Evolutionary conservation across 64 coral and sea anemone genomes (phyloP), one percentile per base, ranked within the genome.

Genomic region (Hydrozoanthus tunicans): DNA sequence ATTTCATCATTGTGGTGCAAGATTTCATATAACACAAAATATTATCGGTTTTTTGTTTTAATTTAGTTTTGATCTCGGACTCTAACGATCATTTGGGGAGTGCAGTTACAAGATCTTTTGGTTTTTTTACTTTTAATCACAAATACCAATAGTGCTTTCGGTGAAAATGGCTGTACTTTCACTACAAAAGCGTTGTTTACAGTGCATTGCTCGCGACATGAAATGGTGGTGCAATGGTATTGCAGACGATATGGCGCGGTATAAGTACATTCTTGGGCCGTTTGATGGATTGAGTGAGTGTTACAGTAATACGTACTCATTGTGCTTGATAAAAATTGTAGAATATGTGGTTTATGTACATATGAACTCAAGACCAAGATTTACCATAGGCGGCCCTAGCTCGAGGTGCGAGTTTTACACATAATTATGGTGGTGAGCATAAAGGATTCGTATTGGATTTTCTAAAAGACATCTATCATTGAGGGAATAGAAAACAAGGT

Each of bases 271-370:
- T 15, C 73, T 96, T 11, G 94, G 94, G 79, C 94, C 94, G 6
- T 96, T 96, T 77, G 94, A 96, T 65, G 64, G 72, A 20, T 83
- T 96, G 15, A 88, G 94, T 96, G 63, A 95, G 83, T 90, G 27
- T 64, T 17, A 25, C 25, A 51, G 12, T 4, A 9, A 6, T 71
- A 9, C 14, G 9, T 76, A 13, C 9, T 17, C 23, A 70, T 43
- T 43, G 32, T 43, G 32, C 32, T 43, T 43, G 2, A 43, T 43
- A 43, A 43, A 43, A 43, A 43, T 43, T 1, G 32, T 43, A 43
- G 32, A 43, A 43, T 43, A 43, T 43, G 32, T 43, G 32, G 32
- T 43, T 43, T 43, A 43, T 43, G 32, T 43, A 43, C 32, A 43
- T 20, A 20, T 20, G 32, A 43, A 43, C 32, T 43, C 32, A 43